Evolutionary conservation across 2,797 vertebrate species (phyloP).

Genomic region (Sebastiscus albofasciatus): DNA sequence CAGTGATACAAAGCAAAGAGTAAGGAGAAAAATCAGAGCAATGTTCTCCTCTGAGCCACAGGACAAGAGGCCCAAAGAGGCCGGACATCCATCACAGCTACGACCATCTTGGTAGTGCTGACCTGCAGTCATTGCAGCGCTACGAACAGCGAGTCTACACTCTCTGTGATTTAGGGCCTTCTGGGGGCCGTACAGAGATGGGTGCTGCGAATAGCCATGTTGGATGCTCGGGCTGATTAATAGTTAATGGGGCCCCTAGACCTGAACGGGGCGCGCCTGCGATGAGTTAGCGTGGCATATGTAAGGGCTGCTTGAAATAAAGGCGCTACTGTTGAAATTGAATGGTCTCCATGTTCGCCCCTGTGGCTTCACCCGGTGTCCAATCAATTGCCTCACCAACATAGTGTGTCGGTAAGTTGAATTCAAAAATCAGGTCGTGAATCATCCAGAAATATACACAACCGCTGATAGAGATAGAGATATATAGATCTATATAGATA

Average conservation of each 20-base stretch:
- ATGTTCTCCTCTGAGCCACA: background rate
- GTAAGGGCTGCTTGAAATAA: conserved; percentile 32
- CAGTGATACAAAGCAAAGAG: background rate
- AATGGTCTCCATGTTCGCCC: conserved; percentile 39
- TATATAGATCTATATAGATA: too few relatives aligned
- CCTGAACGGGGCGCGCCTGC: background rate
- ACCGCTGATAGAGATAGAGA: too few relatives aligned
- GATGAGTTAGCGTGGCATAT: conserved; percentile 38
- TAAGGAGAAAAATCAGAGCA: background rate
- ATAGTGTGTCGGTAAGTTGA: background rate
- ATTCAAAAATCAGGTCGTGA: conserved; percentile 2
- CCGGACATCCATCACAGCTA: conserved; percentile 47
- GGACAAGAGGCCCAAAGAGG: conserved; percentile 8
- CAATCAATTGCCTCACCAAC: conserved; percentile 21
- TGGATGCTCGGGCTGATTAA: conserved; percentile 42
- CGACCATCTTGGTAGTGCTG: conserved; percentile 34
- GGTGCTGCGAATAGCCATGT: background rate
- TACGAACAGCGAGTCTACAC: conserved; percentile 2
- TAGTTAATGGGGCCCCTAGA: conserved; percentile 29
- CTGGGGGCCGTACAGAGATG: conserved; percentile 25
- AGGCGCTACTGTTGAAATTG: conserved; percentile 5
- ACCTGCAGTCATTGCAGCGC: conserved; percentile 29
- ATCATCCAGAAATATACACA: background rate
- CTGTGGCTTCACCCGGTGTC: conserved; percentile 11
- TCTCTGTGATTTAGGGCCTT: conserved; percentile 58